Evolutionary conservation across 2,888 invertebrate genomes (phyloP), one percentile per base, ranked within the genome.

Genomic region (Andricus quercusramuli): DNA sequence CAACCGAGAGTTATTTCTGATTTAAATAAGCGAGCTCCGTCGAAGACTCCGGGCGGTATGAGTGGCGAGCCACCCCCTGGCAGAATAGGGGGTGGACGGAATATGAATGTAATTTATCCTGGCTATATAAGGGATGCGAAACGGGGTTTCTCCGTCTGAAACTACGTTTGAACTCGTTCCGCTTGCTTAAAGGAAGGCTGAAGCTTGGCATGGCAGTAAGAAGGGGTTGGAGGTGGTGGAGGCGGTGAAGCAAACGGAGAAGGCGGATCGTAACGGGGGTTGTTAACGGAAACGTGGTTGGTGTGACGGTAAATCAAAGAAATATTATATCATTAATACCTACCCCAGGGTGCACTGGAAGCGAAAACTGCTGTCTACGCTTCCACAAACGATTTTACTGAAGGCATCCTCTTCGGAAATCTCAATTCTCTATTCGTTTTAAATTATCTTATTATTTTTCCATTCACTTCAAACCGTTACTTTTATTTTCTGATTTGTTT

Each of bases 301-400:
- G 82, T 81, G 82, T 81, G 85, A 79, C 85, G 85, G 84, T 89
- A 90, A 90, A 90, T 91, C 91, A 89, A 91, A 90, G 91, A 91
- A 91, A 91, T 90, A 90, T 90, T 89, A 89, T 89, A 89, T 90
- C 91, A 89, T 91, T 91, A 90, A 90, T 91, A 90, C 85, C 83
- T 86, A 87, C 88, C 88, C 86, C 82, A 86, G 87, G 88, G 88
- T 89, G 88, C 87, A 88, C 90, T 87, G 88, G 85, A 82, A 62
- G 77, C 66, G 65, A 37, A 78, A 78, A 56, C 68, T 22, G 47
- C 51, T 51, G 11, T 41, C 44, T 32, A n/a, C 56, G 47, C n/a
- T 76, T 77, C 79, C 80, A 56, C 74, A 74, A 74, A 56, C 56
- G 74, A 74, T 74, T 74, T 74, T 56, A 56, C 74, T 74, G 59